Conservation (phyloP, 2,113 vertebrate species). For the Phasianus colchicus region DNA sequence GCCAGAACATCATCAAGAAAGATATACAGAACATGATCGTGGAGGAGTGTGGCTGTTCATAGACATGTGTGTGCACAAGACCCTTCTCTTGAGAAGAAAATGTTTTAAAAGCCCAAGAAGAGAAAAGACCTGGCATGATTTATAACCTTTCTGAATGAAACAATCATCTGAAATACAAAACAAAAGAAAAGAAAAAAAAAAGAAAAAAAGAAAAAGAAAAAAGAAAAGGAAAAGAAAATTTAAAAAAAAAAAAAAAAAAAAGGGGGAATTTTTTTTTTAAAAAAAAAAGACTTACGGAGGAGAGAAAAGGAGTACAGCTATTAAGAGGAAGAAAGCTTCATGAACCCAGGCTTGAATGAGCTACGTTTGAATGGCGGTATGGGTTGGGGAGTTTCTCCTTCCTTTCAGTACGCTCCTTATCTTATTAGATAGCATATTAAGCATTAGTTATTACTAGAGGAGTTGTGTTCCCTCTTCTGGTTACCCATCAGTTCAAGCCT, state of each 20-base stretch:
- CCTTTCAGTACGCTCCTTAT: conserved; percentile 59
- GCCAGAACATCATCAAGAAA: conserved; percentile 98
- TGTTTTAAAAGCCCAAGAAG: conserved; percentile 55
- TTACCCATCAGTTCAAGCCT: conserved; percentile 66
- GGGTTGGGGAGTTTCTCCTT: conserved; percentile 51
- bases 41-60: conserved; percentile 98
- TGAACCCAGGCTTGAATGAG: conserved; percentile 67
- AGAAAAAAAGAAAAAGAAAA: neutral
- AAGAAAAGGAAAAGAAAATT: neutral
- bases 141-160: conserved; percentile 69
- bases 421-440: conserved; percentile 62
- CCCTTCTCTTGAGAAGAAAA: conserved; percentile 26
- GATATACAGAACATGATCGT: conserved; percentile 99
- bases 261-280: neutral
- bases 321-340: conserved; percentile 65
- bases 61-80: conserved; percentile 2
- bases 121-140: conserved; percentile 26
- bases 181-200: neutral
- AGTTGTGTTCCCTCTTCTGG: conserved; percentile 46
- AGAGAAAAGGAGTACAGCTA: conserved; percentile 23
- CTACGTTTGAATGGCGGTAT: conserved; percentile 38
- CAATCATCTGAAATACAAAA: conserved; percentile 16
- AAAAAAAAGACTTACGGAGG: conserved; percentile 9
- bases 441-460: conserved; percentile 49
- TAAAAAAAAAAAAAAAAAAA: neutral